Evolutionary conservation across 1,140 invertebrate species (phyloP), one percentile per base, ranked within the genome.

Genomic region (Drosophila pachea): DNA sequence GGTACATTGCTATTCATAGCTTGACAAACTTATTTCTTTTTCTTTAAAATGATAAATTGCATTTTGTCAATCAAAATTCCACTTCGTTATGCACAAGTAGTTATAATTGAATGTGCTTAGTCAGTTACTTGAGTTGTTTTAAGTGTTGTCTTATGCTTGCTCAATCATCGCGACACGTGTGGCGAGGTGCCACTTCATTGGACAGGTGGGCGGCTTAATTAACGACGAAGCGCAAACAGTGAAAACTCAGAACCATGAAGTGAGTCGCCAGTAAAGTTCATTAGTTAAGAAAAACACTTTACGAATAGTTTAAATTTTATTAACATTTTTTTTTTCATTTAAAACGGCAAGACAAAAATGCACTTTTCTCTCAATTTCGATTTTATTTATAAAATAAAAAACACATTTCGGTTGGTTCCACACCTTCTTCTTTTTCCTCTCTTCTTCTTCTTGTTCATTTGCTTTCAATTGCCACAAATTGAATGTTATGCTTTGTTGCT

Each of bases 341-440:
- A 22, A 22, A 22, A 22, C 22, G 22, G 22, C 22, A 22, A 22
- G 5, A 14, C n/a, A 33, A 9, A 1, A 12, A 40, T 29, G 14
- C 9, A 42, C 4, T 14, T 33, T 58, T 74, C 59, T 68, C 66
- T 68, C 59, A 76, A 83, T 84, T 76, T 83, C 73, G 73, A 79
- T 79, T 83, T 83, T 86, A 83, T 83, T 83, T 83, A 83, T 83
- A 83, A 83, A 83, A 83, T 83, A 83, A 83, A 83, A 74, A 83
- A 84, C 79, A 84, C 79, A 83, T 84, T 60, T 84, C 71, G 64
- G 62, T 84, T 74, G 76, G 70, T 84, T 64, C 29, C 11, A 76
- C 61, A 58, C 50, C 33, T 33, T 73, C 55, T 48, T 31, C 68
- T 67, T 73, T 68, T 73, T 79, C 22, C n/a, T 42, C 40, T 42